Evolutionary conservation across 1,140 invertebrate genomes (phyloP).

Genomic region (Drepana arcuata): DNA sequence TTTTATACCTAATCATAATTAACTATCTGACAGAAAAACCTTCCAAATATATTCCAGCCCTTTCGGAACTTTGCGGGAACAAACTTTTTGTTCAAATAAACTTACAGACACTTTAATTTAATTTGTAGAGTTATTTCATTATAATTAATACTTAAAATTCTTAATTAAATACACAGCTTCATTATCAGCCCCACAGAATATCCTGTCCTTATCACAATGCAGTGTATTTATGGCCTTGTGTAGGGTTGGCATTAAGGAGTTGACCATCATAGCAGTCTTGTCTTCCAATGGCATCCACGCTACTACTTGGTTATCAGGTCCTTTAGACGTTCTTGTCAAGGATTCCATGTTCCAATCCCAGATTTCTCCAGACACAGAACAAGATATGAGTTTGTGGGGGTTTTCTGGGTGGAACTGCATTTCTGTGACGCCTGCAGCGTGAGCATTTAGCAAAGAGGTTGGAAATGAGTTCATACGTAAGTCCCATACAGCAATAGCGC

Average conservation of each 20-base stretch:
- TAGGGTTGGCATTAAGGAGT: constrained; percentile 78
- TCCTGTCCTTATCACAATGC: constrained; percentile 79
- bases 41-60: constrained; percentile 7
- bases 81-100: too few species aligned
- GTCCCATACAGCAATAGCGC: constrained; percentile 90
- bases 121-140: too few species aligned
- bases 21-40: not conserved
- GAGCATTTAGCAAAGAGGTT: constrained; percentile 84
- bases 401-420: constrained; percentile 87
- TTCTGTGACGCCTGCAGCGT: constrained; percentile 83
- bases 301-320: constrained; percentile 75
- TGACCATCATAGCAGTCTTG: constrained; percentile 81
- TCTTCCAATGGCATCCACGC: constrained; percentile 73
- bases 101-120: too few species aligned
- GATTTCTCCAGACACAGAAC: constrained; percentile 84
- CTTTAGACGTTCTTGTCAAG: constrained; percentile 47
- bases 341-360: constrained; percentile 86
- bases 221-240: constrained; percentile 85
- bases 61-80: too few species aligned
- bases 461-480: constrained; percentile 85
- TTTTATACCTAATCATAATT: constrained; percentile 1
- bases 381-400: constrained; percentile 87
- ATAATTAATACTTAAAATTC: constrained; percentile 72
- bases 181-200: constrained; percentile 87
- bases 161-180: constrained; percentile 85